A percentile compares a stretch with the other conserved stretches of the same genome.
Conservation (phyloP, 2,888 invertebrate species). For the Metopia argyrocephala region DNA sequence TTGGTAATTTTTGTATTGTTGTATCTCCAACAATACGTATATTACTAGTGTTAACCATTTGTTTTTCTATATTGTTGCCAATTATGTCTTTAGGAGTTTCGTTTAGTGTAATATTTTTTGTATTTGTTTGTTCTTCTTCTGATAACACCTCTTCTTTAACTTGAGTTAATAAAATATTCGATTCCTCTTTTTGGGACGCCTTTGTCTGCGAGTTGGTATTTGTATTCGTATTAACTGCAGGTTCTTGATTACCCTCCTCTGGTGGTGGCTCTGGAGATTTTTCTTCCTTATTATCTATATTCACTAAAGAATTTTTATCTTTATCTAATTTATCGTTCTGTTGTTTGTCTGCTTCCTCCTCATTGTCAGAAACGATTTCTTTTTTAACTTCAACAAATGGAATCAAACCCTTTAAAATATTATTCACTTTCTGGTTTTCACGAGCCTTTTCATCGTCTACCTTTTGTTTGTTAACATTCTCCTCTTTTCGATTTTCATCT, state of each 20-base stretch:
- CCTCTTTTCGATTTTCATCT: conserved; percentile 9
- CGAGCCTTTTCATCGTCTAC: conserved; percentile 34
- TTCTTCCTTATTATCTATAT: neutral
- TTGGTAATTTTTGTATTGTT: conserved; percentile 73
- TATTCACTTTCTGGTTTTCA: conserved; percentile 51
- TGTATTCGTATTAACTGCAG: neutral
- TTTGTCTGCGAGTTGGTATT: neutral
- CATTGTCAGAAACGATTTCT: conserved; percentile 72
- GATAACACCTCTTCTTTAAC: conserved; percentile 73
- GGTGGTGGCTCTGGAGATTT: neutral
- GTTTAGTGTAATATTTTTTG: neutral
- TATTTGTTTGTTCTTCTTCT: conserved; percentile 69
- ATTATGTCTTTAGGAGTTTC: neutral
- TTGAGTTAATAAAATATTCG: conserved; percentile 1
- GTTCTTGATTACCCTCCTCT: neutral
- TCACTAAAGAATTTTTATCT: neutral
- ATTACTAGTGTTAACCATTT: neutral
- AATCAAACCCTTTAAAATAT: conserved; percentile 68
- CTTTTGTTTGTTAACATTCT: conserved; percentile 16
- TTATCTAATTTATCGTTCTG: neutral
- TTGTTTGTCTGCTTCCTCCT: conserved; percentile 52
- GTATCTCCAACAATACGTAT: conserved; percentile 74
- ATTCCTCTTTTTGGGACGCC: neutral
- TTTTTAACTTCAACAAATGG: conserved; percentile 75
- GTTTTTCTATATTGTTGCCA: neutral